Conservation (phyloP, 2,797 vertebrate species). For the Pangasius djambal region DNA sequence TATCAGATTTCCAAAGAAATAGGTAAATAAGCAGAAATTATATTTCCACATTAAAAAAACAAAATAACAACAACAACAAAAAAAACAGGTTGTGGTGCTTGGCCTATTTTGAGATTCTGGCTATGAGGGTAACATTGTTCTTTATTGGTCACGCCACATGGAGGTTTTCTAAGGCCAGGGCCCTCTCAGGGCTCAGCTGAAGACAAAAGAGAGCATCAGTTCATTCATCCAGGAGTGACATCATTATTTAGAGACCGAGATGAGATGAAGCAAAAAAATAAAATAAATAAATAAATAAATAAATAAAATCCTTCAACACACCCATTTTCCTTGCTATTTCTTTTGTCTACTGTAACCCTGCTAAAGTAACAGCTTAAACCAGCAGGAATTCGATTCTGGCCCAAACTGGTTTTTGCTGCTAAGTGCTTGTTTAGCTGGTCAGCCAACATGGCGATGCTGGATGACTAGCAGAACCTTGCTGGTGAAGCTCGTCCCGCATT, state of each 20-base stretch:
- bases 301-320: neutral
- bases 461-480: neutral
- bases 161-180: constrained; percentile 35
- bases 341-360: neutral
- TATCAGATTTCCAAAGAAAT: neutral
- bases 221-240: constrained; percentile 50
- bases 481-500: neutral
- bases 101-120: neutral
- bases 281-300: too few relatives aligned
- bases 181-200: constrained; percentile 31
- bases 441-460: neutral
- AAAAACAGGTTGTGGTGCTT: neutral
- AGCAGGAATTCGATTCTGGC: neutral
- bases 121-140: constrained; percentile 36
- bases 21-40: neutral
- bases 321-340: neutral
- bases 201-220: constrained; percentile 50
- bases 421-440: constrained; percentile 3
- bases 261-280: neutral
- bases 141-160: constrained; percentile 19
- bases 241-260: constrained; percentile 50
- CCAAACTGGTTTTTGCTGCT: neutral
- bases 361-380: neutral
- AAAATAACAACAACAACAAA: too few relatives aligned
- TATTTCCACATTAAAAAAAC: neutral